Evolutionary conservation across 2,113 vertebrate species (phyloP).

Genomic region (Elanoides forficatus): DNA sequence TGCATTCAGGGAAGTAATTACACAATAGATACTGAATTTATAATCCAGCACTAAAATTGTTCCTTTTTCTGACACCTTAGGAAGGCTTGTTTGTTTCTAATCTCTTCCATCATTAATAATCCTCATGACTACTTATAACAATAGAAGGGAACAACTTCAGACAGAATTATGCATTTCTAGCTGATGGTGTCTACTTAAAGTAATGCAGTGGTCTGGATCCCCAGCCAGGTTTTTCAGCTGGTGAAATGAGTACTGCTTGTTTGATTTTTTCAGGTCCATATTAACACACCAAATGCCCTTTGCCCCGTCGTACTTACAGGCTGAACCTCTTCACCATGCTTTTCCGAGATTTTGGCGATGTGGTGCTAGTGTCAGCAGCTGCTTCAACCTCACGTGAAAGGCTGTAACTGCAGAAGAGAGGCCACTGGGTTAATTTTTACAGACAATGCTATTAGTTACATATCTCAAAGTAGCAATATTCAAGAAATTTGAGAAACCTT

Average conservation of each 20-base stretch:
- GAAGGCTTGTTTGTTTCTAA: background rate
- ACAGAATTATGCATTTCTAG: background rate
- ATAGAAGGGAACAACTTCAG: background rate
- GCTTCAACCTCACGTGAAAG: constrained; percentile 88
- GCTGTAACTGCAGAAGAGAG: constrained; percentile 75
- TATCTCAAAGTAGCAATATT: background rate
- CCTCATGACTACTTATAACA: background rate
- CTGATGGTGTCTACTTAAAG: background rate
- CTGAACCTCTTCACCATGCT: constrained; percentile 96
- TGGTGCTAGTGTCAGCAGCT: constrained; percentile 79
- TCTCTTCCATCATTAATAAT: background rate
- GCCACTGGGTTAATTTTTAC: background rate
- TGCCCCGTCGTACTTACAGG: constrained; percentile 78
- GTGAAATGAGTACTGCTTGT: background rate
- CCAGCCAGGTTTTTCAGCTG: background rate
- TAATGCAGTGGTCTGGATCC: background rate
- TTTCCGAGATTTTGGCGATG: constrained; percentile 85
- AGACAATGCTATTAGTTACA: background rate
- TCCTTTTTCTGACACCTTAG: background rate
- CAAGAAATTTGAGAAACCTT: background rate
- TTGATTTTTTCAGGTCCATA: background rate
- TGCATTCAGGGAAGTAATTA: background rate
- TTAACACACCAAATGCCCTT: background rate
- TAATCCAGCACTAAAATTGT: background rate
- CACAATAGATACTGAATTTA: background rate